Percentiles rank a stretch among this genome's conserved stretches.
Evolutionary conservation across 2,888 invertebrate species (phyloP).

Genomic region (Protonemura montana): DNA sequence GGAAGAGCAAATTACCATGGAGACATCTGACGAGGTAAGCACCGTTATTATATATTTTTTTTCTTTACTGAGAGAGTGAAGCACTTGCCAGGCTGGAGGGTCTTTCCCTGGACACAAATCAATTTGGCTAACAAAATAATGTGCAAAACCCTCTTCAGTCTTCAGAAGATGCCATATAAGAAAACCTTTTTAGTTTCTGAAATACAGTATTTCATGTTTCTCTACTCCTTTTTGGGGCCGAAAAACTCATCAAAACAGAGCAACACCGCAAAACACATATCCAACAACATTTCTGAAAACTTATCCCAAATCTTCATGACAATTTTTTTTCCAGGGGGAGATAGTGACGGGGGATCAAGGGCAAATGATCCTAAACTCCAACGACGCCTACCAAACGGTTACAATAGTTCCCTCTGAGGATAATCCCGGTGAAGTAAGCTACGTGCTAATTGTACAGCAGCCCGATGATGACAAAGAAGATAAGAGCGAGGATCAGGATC

Average conservation of each 20-base stretch:
- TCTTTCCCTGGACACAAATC: no score
- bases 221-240: no score
- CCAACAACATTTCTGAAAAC: no score
- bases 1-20: constrained; percentile 48
- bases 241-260: no score
- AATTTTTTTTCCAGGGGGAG: constrained; percentile 55
- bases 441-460: constrained; percentile 85
- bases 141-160: no score
- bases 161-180: no score
- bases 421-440: constrained; percentile 82
- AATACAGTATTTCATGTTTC: no score
- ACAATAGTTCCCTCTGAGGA: constrained; percentile 83
- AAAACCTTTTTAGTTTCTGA: neutral
- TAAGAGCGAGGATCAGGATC: constrained; percentile 63
- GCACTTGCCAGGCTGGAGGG: no score
- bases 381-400: constrained; percentile 78
- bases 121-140: no score
- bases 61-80: neutral
- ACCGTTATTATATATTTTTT: neutral
- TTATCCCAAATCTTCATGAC: constrained; percentile 52
- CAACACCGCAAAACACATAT: no score
- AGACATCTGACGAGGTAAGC: constrained; percentile 50
- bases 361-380: constrained; percentile 65
- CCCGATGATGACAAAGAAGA: constrained; percentile 66
- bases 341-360: constrained; percentile 41